Conservation (phyloP, 2,888 invertebrate genomes). For the Ichneumon xanthorius region DNA sequence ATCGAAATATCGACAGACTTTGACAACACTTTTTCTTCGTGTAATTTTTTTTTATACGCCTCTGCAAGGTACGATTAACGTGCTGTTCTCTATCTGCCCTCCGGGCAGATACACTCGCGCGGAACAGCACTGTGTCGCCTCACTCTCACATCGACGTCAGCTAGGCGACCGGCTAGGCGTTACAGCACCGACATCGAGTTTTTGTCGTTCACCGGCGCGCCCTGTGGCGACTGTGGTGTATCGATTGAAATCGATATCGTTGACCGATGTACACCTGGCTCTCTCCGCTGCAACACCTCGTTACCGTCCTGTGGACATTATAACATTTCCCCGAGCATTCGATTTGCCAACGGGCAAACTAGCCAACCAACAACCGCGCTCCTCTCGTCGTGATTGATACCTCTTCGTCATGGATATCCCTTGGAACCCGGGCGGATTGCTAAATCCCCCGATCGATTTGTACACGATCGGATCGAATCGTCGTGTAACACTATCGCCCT, state of each 20-base stretch:
- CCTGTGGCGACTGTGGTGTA: constrained; percentile 46
- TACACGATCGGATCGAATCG: constrained; percentile 18
- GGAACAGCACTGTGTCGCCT: background rate
- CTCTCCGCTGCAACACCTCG: constrained; percentile 37
- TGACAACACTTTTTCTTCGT: background rate
- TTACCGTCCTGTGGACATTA: constrained; percentile 43
- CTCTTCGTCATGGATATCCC: constrained; percentile 74
- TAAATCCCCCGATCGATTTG: constrained; percentile 50
- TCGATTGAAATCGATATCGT: constrained; percentile 79
- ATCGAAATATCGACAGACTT: background rate
- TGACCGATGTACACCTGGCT: constrained; percentile 70
- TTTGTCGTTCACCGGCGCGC: background rate
- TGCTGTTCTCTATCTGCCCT: too few species aligned
- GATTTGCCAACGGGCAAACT: constrained; percentile 54
- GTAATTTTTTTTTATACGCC: too few species aligned
- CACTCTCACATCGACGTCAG: constrained; percentile 68
- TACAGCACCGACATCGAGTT: background rate
- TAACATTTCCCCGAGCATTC: constrained; percentile 46
- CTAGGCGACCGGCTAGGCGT: constrained; percentile 52
- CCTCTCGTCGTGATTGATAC: constrained; percentile 67
- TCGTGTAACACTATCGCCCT: constrained; percentile 10
- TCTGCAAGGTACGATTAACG: too few species aligned
- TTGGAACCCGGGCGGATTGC: constrained; percentile 37
- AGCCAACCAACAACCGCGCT: constrained; percentile 2
- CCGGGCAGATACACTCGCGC: too few species aligned